A percentile compares a stretch with the other conserved stretches of the same genome.
Evolutionary conservation across 2,113 vertebrate species (phyloP).

Genomic region (Tamias sibiricus): DNA sequence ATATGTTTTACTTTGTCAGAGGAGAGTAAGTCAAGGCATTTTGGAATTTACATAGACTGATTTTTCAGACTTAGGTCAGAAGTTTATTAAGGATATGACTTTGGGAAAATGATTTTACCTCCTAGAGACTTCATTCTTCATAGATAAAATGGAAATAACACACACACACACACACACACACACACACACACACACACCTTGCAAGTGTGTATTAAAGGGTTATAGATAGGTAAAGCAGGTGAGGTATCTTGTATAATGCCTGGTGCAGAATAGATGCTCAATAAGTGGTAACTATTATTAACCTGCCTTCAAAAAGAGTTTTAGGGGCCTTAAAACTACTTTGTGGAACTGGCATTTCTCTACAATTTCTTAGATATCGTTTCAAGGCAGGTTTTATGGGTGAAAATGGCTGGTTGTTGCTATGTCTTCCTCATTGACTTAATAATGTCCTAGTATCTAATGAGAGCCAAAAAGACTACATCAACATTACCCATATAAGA

Average conservation of each 20-base stretch:
- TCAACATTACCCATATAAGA: not conserved
- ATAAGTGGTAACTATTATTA: conserved; percentile 12
- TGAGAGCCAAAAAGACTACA: conserved; percentile 1
- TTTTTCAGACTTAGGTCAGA: conserved; percentile 25
- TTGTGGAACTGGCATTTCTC: conserved; percentile 11
- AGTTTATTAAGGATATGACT: not conserved
- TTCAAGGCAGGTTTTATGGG: conserved; percentile 18
- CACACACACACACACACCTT: not conserved
- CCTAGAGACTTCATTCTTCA: not conserved
- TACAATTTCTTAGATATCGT: conserved; percentile 32
- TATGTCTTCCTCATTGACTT: not conserved
- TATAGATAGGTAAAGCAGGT: not conserved
- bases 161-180: not conserved
- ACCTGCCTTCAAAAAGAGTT: conserved; percentile 42
- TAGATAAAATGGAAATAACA: not conserved
- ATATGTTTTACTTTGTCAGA: not conserved
- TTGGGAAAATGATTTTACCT: conserved; percentile 22
- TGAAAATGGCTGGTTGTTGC: conserved; percentile 2
- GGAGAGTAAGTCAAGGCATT: not conserved
- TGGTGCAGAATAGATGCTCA: not conserved
- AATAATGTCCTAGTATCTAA: conserved; percentile 17
- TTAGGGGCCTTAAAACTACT: conserved; percentile 1
- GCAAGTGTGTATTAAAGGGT: not conserved
- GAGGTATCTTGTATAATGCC: not conserved
- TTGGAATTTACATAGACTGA: not conserved